phyloP scores from a whole-genome alignment of 2,888 invertebrate genomes.

The Rhamnusium bicolor region DNA sequence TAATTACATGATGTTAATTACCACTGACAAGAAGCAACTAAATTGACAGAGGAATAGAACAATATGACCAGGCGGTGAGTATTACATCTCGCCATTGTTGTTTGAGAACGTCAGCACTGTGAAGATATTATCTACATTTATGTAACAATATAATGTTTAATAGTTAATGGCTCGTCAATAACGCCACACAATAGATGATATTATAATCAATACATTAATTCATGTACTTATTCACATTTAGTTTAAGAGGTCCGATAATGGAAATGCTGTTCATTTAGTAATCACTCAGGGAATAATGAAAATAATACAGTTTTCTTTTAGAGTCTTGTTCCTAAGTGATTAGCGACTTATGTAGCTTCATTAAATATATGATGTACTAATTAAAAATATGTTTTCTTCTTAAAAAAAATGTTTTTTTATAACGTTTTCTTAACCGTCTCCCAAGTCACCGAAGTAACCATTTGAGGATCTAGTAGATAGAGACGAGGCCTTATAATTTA shows the following conservation, averaged over 20 bases:
- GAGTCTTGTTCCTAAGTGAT: too few species aligned
- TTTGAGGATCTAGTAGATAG: too few species aligned
- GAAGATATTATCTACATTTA: conserved; percentile 36
- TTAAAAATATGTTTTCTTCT: too few species aligned
- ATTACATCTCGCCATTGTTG: conserved; percentile 30
- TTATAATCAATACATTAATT: conserved; percentile 5
- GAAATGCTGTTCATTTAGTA: not conserved
- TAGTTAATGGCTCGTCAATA: conserved; percentile 34
- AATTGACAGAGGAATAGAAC: conserved; percentile 26
- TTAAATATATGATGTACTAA: too few species aligned
- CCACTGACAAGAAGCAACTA: conserved; percentile 23
- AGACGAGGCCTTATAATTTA: too few species aligned
- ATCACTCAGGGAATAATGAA: not conserved
- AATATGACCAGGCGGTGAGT: conserved; percentile 12
- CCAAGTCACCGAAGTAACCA: too few species aligned
- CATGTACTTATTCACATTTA: conserved; percentile 1
- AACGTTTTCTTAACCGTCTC: too few species aligned
- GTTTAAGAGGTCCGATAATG: not conserved
- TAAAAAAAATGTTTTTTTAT: too few species aligned
- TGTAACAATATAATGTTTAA: conserved; percentile 36
- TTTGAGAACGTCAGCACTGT: conserved; percentile 24
- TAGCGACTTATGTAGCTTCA: too few species aligned
- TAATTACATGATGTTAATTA: conserved; percentile 29
- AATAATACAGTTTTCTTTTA: not conserved
- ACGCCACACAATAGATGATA: conserved; percentile 25